phyloP scores from a whole-genome alignment of 2,888 invertebrate genomes.

The Heliconius ethilla region DNA sequence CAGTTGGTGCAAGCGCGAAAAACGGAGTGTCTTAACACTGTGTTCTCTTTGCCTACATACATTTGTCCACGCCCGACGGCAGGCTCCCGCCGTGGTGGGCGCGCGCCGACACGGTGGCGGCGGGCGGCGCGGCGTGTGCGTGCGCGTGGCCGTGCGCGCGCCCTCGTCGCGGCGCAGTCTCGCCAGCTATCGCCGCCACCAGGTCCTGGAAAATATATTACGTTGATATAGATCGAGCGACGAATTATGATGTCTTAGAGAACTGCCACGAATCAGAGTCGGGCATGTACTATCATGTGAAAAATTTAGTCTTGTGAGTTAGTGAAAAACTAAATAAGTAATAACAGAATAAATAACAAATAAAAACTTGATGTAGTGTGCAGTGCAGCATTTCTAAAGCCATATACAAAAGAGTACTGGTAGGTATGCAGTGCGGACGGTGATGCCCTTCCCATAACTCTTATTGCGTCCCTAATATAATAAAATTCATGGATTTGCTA shows the following conservation, averaged over 20 bases:
- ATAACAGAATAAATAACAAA: no score
- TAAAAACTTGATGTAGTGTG: no score
- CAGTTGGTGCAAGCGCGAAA: background rate
- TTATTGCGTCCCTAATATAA: no score
- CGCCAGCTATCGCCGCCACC: constrained; percentile 77
- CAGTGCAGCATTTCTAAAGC: no score
- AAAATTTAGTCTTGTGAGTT: no score
- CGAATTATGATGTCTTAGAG: no score
- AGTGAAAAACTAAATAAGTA: no score
- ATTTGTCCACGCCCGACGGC: constrained; percentile 76
- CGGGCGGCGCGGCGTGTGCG: constrained; percentile 56
- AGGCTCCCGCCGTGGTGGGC: constrained; percentile 76
- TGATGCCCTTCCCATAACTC: no score
- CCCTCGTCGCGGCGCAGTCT: constrained; percentile 63
- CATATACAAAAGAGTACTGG: no score
- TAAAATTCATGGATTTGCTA: background rate
- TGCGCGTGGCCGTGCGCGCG: constrained; percentile 55
- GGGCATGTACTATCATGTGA: no score
- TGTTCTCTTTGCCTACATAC: constrained; percentile 50
- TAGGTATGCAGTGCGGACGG: no score
- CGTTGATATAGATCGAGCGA: background rate
- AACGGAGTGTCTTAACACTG: no score
- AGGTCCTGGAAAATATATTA: constrained; percentile 73
- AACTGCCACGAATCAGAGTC: background rate
- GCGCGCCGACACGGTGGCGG: constrained; percentile 67